A percentile compares a stretch with the other conserved stretches of the same genome.
Conservation (phyloP, 2,888 invertebrate genomes). For the Panzeria rudis region DNA sequence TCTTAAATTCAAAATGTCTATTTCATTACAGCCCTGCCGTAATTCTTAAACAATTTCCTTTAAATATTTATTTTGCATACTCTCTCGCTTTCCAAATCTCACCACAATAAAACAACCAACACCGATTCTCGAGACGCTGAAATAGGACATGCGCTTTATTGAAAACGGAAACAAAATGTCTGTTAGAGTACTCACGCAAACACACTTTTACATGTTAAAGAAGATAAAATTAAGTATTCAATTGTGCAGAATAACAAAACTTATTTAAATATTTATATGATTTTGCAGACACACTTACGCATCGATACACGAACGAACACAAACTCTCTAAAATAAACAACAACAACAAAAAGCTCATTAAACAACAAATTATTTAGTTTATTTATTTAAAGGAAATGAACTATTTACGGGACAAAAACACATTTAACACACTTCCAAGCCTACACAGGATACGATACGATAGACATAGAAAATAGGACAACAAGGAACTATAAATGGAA, state of each 20-base stretch:
- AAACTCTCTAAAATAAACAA: constrained; percentile 11
- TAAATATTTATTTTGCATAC: background rate
- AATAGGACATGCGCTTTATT: constrained; percentile 66
- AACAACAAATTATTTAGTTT: constrained; percentile 37
- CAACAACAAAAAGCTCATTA: constrained; percentile 11
- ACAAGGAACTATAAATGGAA: constrained; percentile 18
- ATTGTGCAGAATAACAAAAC: constrained; percentile 46
- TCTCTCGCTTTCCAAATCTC: background rate
- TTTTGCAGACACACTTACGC: constrained; percentile 34
- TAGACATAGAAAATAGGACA: constrained; percentile 38
- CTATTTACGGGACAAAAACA: constrained; percentile 49
- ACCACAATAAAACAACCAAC: background rate
- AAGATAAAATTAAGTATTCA: constrained; percentile 49
- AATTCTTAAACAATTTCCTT: background rate
- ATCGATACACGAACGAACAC: background rate
- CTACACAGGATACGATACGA: background rate
- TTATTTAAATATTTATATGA: constrained; percentile 30
- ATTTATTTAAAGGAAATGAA: constrained; percentile 64
- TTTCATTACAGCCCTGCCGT: no score
- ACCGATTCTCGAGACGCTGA: constrained; percentile 37
- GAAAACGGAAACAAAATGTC: constrained; percentile 60
- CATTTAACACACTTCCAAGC: background rate
- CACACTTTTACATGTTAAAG: background rate
- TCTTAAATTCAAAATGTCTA: no score
- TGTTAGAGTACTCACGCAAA: constrained; percentile 37